Conservation (phyloP, 2,888 invertebrate genomes). For the Melitaea athalia region DNA sequence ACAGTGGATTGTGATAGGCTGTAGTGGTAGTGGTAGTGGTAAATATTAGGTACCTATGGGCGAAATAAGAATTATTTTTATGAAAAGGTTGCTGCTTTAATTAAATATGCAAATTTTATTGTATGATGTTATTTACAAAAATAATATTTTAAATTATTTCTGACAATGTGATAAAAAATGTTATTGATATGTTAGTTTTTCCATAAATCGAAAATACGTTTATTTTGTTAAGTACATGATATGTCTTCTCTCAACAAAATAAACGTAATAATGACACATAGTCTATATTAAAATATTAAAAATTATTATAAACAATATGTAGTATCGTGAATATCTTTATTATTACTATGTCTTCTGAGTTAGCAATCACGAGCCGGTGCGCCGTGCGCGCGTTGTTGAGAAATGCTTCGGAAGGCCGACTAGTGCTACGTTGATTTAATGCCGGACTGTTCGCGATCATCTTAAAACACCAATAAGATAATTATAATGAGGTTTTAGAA, state of each 20-base stretch:
- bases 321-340: background rate
- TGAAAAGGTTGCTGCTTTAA: too few relatives aligned
- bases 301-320: background rate
- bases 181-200: too few relatives aligned
- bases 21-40: too few relatives aligned
- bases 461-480: slow-evolving; percentile 16
- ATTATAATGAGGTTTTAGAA: background rate
- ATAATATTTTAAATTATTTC: too few relatives aligned
- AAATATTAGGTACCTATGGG: too few relatives aligned
- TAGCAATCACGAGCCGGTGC: slow-evolving; percentile 29
- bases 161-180: too few relatives aligned
- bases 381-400: slow-evolving; percentile 37
- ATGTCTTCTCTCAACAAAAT: too few relatives aligned
- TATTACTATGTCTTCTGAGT: slow-evolving; percentile 9
- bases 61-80: too few relatives aligned
- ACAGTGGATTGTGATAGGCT: too few relatives aligned
- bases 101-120: too few relatives aligned
- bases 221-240: background rate
- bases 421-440: slow-evolving; percentile 37
- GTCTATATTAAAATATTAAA: background rate
- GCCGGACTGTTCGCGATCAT: slow-evolving; percentile 25
- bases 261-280: background rate
- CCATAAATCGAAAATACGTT: background rate
- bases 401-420: slow-evolving; percentile 47
- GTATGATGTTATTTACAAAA: too few relatives aligned